Evolutionary conservation across 2,113 vertebrate species (phyloP).

Genomic region (Trematomus loennbergii): DNA sequence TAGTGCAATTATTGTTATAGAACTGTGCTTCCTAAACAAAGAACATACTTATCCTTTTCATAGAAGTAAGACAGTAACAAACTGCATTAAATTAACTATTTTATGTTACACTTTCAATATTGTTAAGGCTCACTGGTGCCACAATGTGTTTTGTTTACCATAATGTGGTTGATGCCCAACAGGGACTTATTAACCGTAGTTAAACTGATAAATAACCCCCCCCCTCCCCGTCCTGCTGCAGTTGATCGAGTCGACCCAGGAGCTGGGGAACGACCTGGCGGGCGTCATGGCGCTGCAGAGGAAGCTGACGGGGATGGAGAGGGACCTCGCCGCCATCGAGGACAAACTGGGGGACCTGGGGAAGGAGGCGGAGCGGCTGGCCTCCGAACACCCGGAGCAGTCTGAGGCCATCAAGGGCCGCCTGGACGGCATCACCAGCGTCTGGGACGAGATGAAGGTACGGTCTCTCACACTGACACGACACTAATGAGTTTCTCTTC

Average conservation of each 20-base stretch:
- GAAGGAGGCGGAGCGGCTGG: slow-evolving; percentile 93
- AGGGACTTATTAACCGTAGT: neutral
- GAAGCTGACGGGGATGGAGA: slow-evolving; percentile 98
- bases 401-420: slow-evolving; percentile 92
- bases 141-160: neutral
- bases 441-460: slow-evolving; percentile 93
- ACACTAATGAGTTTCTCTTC: no score
- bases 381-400: slow-evolving; percentile 94
- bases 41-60: no score
- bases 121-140: no score
- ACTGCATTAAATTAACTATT: no score
- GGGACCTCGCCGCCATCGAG: slow-evolving; percentile 96
- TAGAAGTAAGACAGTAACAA: no score
- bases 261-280: slow-evolving; percentile 96
- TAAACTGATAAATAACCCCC: neutral
- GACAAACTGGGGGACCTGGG: slow-evolving; percentile 94
- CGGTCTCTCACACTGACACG: no score
- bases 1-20: no score
- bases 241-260: slow-evolving; percentile 98
- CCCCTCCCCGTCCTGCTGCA: neutral
- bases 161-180: no score
- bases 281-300: slow-evolving; percentile 98
- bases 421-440: slow-evolving; percentile 91
- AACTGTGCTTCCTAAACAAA: no score
- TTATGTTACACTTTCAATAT: no score